phyloP scores from a whole-genome alignment of 2,797 vertebrate genomes.

The Vespertilio murinus region DNA sequence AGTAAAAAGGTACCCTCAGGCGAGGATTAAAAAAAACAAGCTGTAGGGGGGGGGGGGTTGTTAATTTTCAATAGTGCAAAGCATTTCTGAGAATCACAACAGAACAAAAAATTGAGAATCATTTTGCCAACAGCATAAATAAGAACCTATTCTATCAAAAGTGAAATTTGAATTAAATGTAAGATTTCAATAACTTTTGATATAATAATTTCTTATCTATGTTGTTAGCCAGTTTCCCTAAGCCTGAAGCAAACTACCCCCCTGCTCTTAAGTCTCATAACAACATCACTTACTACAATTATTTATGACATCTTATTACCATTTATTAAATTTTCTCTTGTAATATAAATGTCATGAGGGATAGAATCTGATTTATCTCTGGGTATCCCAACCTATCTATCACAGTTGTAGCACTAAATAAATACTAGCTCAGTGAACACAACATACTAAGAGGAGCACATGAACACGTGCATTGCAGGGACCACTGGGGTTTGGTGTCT shows the following conservation, averaged over 20 bases:
- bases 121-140: neutral
- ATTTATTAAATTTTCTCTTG: neutral
- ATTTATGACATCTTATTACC: neutral
- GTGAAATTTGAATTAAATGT: neutral
- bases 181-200: neutral
- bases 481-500: neutral
- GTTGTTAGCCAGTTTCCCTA: neutral
- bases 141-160: neutral
- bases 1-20: neutral
- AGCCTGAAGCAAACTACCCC: neutral
- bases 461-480: neutral
- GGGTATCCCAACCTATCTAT: neutral
- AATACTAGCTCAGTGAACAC: neutral
- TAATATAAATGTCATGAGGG: neutral
- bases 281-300: neutral
- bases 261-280: neutral
- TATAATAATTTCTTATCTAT: neutral
- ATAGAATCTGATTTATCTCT: neutral
- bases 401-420: neutral
- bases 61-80: neutral
- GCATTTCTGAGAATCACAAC: neutral
- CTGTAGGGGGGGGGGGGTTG: neutral
- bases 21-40: neutral
- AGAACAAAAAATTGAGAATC: neutral
- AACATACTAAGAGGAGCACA: neutral